Conservation (phyloP, 2,888 invertebrate species). For the Hanleya hanleyi region DNA sequence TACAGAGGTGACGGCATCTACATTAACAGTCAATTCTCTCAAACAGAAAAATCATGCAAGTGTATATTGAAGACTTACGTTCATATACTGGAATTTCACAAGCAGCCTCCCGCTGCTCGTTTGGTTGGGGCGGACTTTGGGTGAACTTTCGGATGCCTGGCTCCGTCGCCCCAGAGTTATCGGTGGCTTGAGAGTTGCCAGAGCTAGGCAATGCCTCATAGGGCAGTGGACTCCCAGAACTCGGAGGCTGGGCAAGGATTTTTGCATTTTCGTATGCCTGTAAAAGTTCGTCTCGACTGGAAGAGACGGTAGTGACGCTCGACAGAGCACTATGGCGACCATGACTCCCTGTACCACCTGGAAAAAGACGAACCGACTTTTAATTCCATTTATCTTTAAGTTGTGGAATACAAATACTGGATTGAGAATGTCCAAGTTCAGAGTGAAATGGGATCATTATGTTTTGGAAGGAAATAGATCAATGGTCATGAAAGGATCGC, state of each 20-base stretch:
- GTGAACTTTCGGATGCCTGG: slow-evolving; percentile 68
- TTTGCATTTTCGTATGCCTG: slow-evolving; percentile 66
- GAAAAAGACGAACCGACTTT: too few relatives aligned
- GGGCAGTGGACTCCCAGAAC: slow-evolving; percentile 26
- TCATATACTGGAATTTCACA: slow-evolving; percentile 67
- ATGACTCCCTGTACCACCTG: slow-evolving; percentile 51
- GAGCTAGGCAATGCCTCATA: slow-evolving; percentile 58
- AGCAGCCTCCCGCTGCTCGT: slow-evolving; percentile 66
- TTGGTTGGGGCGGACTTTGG: slow-evolving; percentile 66
- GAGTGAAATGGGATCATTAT: too few relatives aligned
- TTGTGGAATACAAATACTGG: too few relatives aligned
- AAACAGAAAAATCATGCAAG: too few relatives aligned
- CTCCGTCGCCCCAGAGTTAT: slow-evolving; percentile 66
- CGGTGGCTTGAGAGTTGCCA: slow-evolving; percentile 59
- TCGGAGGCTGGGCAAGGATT: slow-evolving; percentile 51
- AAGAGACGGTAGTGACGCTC: slow-evolving; percentile 67
- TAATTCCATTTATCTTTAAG: too few relatives aligned
- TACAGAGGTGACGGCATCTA: too few relatives aligned
- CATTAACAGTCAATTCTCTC: too few relatives aligned
- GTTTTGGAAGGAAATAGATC: too few relatives aligned
- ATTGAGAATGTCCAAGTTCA: too few relatives aligned
- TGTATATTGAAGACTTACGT: too few relatives aligned
- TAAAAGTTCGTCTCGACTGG: slow-evolving; percentile 65
- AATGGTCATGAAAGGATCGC: too few relatives aligned
- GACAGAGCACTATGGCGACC: slow-evolving; percentile 64